These are phyloP conservation scores for Ciconia nigra DNA, from an alignment of 2,797 vertebrate species.

Conservation along the genomic window DNA sequence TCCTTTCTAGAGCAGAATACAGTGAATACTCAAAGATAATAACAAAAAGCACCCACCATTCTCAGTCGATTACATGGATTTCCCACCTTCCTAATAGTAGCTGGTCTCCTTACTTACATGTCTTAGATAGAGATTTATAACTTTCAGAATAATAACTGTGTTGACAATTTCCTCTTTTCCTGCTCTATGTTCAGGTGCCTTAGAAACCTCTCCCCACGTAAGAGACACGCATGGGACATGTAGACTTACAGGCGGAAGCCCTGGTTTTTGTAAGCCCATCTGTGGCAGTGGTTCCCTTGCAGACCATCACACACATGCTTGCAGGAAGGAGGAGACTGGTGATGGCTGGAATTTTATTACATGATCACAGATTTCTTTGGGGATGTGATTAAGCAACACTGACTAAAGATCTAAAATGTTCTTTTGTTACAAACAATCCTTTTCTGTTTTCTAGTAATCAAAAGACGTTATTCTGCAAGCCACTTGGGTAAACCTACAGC, in stretches of 20 bases:
- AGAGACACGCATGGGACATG: accelerated
- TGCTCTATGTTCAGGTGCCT: background rate
- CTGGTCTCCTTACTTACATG: background rate
- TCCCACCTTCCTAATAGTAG: background rate
- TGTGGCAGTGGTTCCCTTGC: background rate
- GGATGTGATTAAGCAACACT: background rate
- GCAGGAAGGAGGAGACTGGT: background rate
- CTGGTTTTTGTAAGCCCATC: background rate
- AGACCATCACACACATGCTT: background rate
- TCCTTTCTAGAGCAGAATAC: background rate
- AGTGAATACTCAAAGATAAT: background rate
- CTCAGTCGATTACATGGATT: accelerated
- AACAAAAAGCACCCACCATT: background rate
- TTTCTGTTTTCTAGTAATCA: background rate
- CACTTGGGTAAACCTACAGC: background rate
- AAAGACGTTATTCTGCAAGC: background rate
- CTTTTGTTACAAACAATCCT: background rate
- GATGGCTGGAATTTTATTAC: background rate
- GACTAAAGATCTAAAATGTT: background rate
- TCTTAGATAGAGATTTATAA: background rate
- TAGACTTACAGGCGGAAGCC: background rate
- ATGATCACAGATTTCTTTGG: background rate
- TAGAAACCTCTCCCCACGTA: background rate
- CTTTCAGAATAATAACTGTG: background rate
- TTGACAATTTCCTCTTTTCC: background rate